These are phyloP conservation scores for Drosophila carrolli DNA, from an alignment of 1,140 invertebrate genomes.

Conservation along the genomic window DNA sequence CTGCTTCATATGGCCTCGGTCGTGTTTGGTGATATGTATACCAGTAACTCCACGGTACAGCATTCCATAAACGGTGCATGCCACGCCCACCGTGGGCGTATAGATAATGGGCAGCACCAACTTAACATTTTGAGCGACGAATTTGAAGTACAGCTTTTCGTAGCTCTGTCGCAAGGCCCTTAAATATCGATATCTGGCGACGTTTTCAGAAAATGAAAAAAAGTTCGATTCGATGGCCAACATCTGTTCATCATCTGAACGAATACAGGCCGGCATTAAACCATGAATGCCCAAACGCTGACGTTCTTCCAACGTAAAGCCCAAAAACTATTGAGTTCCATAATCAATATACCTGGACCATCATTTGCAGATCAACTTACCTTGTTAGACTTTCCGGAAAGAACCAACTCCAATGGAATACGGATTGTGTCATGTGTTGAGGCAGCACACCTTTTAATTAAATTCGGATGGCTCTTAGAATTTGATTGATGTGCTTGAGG, in stretches of 20 bases:
- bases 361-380: neutral
- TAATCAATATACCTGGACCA: fast-evolving
- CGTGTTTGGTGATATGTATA: constrained; percentile 97
- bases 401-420: neutral
- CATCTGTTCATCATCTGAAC: constrained; percentile 93
- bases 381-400: constrained; percentile 37
- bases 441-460: no score
- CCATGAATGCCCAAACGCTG: constrained; percentile 88
- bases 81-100: constrained; percentile 88
- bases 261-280: constrained; percentile 92
- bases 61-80: constrained; percentile 86
- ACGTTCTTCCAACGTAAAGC: constrained; percentile 43
- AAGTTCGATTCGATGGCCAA: constrained; percentile 90
- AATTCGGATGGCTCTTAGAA: neutral
- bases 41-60: constrained; percentile 89
- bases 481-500: neutral
- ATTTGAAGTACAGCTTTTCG: constrained; percentile 97
- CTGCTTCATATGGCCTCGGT: constrained; percentile 95
- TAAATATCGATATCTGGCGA: constrained; percentile 94
- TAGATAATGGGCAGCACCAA: constrained; percentile 90
- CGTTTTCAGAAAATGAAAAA: constrained; percentile 88
- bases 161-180: constrained; percentile 93
- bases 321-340: constrained; percentile 25
- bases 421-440: constrained; percentile 1
- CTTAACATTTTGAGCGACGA: constrained; percentile 94